phyloP scores from a whole-genome alignment of 2,113 vertebrate species.

The Orthonyx spaldingii region DNA sequence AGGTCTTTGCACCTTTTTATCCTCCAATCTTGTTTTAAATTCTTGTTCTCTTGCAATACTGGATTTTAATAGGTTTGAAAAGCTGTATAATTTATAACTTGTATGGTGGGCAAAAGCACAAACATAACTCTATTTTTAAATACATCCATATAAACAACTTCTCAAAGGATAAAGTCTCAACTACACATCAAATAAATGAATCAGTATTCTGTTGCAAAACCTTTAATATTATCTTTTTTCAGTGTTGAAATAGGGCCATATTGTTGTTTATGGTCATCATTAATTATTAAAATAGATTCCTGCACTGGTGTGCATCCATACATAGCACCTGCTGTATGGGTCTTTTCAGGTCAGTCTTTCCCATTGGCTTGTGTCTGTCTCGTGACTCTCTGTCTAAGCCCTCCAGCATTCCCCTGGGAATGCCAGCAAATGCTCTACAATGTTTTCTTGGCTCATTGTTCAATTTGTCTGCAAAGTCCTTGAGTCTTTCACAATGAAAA shows the following conservation, averaged over 20 bases:
- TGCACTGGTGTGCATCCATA: slow-evolving; percentile 11
- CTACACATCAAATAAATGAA: not conserved
- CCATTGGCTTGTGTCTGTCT: not conserved
- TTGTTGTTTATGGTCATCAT: not conserved
- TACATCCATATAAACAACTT: not conserved
- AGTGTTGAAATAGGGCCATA: not conserved
- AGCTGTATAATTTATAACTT: not conserved
- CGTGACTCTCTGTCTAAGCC: not conserved
- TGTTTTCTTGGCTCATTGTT: not conserved
- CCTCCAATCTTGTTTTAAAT: not conserved
- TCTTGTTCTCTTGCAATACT: not conserved
- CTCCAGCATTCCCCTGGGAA: not conserved
- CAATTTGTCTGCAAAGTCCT: not conserved
- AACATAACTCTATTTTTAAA: not conserved
- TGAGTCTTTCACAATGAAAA: slow-evolving; percentile 14
- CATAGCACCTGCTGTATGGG: not conserved
- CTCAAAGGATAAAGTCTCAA: not conserved
- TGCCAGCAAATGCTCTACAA: not conserved
- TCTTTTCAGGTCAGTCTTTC: slow-evolving; percentile 4
- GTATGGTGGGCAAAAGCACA: not conserved
- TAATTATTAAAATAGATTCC: slow-evolving; percentile 54
- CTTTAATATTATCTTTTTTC: not conserved
- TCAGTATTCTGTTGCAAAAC: not conserved
- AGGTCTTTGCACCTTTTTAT: not conserved
- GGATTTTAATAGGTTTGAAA: not conserved